Percentiles rank a stretch among this genome's conserved stretches.
Conservation (phyloP, 2,113 vertebrate species). For the Centropus unirufus region DNA sequence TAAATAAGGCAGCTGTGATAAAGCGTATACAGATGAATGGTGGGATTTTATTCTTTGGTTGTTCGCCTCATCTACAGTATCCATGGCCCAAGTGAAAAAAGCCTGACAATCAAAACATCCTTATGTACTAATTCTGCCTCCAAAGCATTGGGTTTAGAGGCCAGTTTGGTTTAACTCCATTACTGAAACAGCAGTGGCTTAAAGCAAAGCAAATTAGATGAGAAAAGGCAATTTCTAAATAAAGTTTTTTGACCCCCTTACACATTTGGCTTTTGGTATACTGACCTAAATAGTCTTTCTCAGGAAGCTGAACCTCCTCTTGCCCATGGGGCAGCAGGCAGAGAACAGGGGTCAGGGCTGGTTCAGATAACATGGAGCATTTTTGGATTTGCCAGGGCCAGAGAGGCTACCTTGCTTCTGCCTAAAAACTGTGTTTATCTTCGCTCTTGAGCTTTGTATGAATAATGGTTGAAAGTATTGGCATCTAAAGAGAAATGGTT, state of each 20-base stretch:
- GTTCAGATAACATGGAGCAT: not conserved
- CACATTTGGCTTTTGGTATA: not conserved
- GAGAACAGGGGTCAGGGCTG: not conserved
- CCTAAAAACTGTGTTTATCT: not conserved
- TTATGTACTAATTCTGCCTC: not conserved
- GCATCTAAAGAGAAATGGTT: not conserved
- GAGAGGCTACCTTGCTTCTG: not conserved
- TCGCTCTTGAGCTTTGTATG: not conserved
- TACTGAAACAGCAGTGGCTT: not conserved
- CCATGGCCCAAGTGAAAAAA: not conserved
- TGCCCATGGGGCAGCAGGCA: fast-evolving
- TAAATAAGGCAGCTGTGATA: not conserved
- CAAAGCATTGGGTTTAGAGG: not conserved
- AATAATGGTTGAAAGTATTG: not conserved
- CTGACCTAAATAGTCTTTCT: fast-evolving
- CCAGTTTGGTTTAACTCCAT: not conserved
- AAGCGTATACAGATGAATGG: not conserved
- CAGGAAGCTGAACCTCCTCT: not conserved
- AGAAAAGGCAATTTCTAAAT: not conserved
- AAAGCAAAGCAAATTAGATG: not conserved
- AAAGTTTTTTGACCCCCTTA: not conserved
- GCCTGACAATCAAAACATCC: not conserved
- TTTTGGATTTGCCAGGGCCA: not conserved
- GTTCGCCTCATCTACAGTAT: not conserved
- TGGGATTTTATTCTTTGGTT: not conserved